Conservation (phyloP, 2,113 vertebrate species). For the Pituophis catenifer region DNA sequence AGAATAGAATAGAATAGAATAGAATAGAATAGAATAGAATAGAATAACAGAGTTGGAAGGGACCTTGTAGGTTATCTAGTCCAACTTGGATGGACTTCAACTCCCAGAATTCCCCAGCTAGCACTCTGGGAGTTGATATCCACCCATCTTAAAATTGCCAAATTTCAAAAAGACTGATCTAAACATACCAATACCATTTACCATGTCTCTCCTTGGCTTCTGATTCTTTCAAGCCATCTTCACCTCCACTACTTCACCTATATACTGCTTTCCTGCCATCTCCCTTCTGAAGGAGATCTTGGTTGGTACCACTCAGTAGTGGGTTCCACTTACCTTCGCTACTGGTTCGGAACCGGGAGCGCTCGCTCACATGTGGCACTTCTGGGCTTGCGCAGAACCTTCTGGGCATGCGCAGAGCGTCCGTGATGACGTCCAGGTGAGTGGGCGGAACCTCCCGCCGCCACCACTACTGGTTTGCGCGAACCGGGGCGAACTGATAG, state of each 20-base stretch:
- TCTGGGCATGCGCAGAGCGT: too few relatives aligned
- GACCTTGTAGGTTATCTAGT: too few relatives aligned
- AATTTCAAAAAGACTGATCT: not conserved
- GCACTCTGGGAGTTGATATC: not conserved
- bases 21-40: too few relatives aligned
- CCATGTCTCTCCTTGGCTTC: not conserved
- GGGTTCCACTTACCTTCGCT: too few relatives aligned
- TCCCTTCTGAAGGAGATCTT: not conserved
- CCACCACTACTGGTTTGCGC: too few relatives aligned
- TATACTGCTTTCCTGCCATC: not conserved
- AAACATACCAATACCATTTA: not conserved
- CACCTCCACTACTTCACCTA: not conserved
- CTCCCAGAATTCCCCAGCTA: not conserved
- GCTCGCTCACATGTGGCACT: fast-evolving
- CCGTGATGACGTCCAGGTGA: too few relatives aligned
- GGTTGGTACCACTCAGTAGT: not conserved
- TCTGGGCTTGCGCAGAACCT: too few relatives aligned
- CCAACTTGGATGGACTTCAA: not conserved
- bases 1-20: too few relatives aligned
- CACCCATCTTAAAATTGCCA: not conserved
- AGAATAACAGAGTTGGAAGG: too few relatives aligned
- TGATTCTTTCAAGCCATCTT: not conserved
- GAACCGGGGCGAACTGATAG: too few relatives aligned
- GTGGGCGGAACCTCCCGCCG: too few relatives aligned
- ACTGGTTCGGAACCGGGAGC: too few relatives aligned